Base-by-base conservation (phyloP, 2,888 invertebrate species). In the Listrodromus nycthemerus region DNA sequence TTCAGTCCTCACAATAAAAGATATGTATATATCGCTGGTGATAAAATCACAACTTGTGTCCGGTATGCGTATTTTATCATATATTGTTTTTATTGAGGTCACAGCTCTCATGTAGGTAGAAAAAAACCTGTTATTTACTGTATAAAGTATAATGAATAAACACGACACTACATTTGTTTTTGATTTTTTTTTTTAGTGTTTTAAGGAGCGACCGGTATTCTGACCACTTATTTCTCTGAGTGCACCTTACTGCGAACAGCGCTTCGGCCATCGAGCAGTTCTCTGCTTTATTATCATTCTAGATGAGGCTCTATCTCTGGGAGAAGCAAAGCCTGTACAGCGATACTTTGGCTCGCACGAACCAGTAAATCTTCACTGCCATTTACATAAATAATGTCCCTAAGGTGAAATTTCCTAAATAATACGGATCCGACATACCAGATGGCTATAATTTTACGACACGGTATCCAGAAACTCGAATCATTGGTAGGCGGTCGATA, bases 401-500 rank as follows among this genome's bases (percentile, higher is more conserved):
- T 30, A 73, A 65, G 48, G 8, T 58, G 30, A 74, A 45, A 77
- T 74, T 65, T 33, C 2, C 16, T 19, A 70, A 50, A 84, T 81
- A 78, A 74, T 52, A 81, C 24, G 55, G 58, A 48, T 58, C 74
- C 27, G 48, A 16, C 63, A 19, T 48, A 48, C n/a, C 30, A 30
- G 33, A 41, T 4, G 27, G 10, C 48, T 52, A 77, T 74, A 37
- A 63, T 65, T 70, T 33, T 16, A 21, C 55, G 69, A 78, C 69
- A 78, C 65, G 74, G 63, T 13, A 66, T 58, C 66, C 1, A 21
- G 83, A 61, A 67, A 63, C 76, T 69, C 63, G 65, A 63, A 65
- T 33, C 71, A 58, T 16, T 52, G 41, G 21, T 21, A 30, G 37
- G 45, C n/a, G 69, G 81, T 81, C 81, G 84, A 80, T 81, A 70